These are phyloP conservation scores for Orchestes rusci DNA, from an alignment of 2,888 invertebrate genomes.

Conservation along the genomic window DNA sequence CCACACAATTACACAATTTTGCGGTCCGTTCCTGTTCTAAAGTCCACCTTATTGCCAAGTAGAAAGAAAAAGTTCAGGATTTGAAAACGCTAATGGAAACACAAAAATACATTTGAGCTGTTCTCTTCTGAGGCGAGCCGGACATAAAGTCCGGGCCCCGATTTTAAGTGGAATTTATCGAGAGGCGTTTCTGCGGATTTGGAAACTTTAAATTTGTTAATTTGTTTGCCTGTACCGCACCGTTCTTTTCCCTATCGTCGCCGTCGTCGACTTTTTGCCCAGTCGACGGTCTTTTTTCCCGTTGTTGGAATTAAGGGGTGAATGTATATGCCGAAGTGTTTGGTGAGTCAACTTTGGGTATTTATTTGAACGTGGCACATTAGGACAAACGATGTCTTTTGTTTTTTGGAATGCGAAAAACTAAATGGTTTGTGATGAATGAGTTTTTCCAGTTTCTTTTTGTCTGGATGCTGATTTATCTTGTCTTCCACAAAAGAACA, in stretches of 20 bases:
- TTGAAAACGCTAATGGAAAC: conserved; percentile 22
- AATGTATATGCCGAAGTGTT: too few relatives aligned
- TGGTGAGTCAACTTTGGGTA: too few relatives aligned
- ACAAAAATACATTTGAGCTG: conserved; percentile 23
- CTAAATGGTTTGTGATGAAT: too few relatives aligned
- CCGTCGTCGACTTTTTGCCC: not conserved
- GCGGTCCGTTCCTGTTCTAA: conserved; percentile 7
- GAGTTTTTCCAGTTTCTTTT: too few relatives aligned
- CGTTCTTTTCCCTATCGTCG: not conserved
- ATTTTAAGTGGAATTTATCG: conserved; percentile 24
- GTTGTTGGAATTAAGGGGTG: too few relatives aligned
- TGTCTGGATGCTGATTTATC: too few relatives aligned
- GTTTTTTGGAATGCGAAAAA: too few relatives aligned
- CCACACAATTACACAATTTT: too few relatives aligned
- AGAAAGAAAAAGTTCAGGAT: conserved; percentile 19
- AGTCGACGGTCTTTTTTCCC: too few relatives aligned
- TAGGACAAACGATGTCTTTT: too few relatives aligned
- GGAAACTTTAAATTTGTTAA: conserved; percentile 22
- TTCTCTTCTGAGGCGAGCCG: conserved; percentile 15
- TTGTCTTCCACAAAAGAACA: too few relatives aligned
- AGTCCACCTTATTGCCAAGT: conserved; percentile 21
- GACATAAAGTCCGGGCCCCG: conserved; percentile 21
- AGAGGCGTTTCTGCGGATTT: conserved; percentile 19
- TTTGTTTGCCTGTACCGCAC: conserved; percentile 28
- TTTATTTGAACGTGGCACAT: too few relatives aligned